These are phyloP conservation scores for Brachirus orientalis DNA, from an alignment of 2,113 vertebrate species.

Conservation along the genomic window DNA sequence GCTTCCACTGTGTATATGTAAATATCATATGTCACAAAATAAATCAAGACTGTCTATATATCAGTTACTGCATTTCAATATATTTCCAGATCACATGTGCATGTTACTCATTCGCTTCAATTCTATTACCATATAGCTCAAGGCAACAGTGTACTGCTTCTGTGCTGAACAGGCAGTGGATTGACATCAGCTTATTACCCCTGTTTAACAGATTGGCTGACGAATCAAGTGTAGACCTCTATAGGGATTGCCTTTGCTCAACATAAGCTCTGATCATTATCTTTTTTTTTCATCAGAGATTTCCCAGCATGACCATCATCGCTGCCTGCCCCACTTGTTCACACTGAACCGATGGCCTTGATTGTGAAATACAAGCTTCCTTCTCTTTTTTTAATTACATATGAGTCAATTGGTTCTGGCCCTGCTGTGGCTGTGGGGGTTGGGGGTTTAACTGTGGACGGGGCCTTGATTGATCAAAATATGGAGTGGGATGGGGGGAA, in stretches of 20 bases:
- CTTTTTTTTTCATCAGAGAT: slow-evolving; percentile 36
- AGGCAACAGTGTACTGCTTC: slow-evolving; percentile 24
- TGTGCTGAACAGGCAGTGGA: slow-evolving; percentile 42
- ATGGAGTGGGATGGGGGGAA: slow-evolving; percentile 18
- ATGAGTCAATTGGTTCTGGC: slow-evolving; percentile 53
- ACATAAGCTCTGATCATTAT: slow-evolving; percentile 53
- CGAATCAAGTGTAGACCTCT: slow-evolving; percentile 40
- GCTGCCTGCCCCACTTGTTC: slow-evolving; percentile 7
- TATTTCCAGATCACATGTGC: not conserved
- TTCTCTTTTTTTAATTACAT: slow-evolving; percentile 12
- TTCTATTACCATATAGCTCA: slow-evolving; percentile 26
- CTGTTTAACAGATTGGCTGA: slow-evolving; percentile 63
- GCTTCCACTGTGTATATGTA: too few relatives aligned
- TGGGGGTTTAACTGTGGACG: slow-evolving; percentile 29
- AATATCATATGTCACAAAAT: too few relatives aligned
- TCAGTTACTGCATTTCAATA: slow-evolving; percentile 3
- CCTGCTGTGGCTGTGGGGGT: slow-evolving; percentile 35
- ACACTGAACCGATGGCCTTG: slow-evolving; percentile 23
- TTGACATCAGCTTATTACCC: slow-evolving; percentile 57
- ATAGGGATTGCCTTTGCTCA: slow-evolving; percentile 49
- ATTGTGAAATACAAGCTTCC: slow-evolving; percentile 32
- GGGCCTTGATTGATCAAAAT: slow-evolving; percentile 63
- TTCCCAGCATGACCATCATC: slow-evolving; percentile 34
- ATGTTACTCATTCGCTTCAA: not conserved
- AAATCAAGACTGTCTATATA: not conserved